Evolutionary conservation across 2,113 vertebrate genomes (phyloP).

Genomic region (Elanoides forficatus): DNA sequence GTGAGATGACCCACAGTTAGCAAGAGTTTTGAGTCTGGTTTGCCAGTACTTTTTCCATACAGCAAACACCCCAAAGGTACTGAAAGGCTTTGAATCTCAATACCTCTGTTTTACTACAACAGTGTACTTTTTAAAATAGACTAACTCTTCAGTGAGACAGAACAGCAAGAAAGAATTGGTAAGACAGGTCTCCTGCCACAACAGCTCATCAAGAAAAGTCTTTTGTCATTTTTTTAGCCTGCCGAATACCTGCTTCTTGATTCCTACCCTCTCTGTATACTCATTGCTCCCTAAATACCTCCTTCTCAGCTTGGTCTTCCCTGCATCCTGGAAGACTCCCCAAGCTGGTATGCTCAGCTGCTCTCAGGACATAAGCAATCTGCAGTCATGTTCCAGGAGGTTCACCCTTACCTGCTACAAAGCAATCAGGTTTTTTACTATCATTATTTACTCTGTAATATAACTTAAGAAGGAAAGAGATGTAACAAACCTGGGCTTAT

Average conservation of each 20-base stretch:
- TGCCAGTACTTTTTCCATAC: background rate
- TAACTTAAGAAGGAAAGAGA: background rate
- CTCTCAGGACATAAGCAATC: background rate
- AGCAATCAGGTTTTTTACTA: background rate
- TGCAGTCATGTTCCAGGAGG: background rate
- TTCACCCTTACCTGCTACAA: background rate
- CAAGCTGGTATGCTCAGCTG: background rate
- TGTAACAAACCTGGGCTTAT: background rate
- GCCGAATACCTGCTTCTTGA: background rate
- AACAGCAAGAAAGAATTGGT: background rate
- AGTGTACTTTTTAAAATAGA: background rate
- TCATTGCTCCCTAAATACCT: background rate
- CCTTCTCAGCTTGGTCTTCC: background rate
- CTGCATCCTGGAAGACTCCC: background rate
- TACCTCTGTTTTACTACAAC: background rate
- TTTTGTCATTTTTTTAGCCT: background rate
- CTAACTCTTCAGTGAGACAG: background rate
- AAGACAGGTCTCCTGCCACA: background rate
- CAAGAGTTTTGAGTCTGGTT: background rate
- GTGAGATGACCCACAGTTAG: background rate
- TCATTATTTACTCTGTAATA: background rate
- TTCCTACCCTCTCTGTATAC: background rate
- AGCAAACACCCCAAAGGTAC: background rate
- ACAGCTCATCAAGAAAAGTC: background rate
- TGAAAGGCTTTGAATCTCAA: background rate